Conservation (phyloP, 2,888 invertebrate species). For the Noctua janthina region DNA sequence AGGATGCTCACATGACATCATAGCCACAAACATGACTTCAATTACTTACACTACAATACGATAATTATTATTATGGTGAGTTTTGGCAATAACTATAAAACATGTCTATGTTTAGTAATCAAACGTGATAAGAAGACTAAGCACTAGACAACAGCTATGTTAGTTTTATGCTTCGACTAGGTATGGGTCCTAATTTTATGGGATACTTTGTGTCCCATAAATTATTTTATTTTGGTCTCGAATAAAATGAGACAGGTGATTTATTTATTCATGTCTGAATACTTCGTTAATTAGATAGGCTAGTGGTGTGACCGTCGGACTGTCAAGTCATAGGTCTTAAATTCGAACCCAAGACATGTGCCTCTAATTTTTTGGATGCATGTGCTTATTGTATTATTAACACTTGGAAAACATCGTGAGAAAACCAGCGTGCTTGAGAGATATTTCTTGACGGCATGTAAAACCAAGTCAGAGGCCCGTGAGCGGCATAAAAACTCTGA, state of each 20-base stretch:
- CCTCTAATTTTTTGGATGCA: too few relatives aligned
- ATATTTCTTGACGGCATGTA: too few relatives aligned
- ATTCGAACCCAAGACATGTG: too few relatives aligned
- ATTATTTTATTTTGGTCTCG: not conserved
- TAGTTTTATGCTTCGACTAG: not conserved
- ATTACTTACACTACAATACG: conserved; percentile 43
- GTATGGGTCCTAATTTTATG: not conserved
- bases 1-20: not conserved
- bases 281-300: not conserved
- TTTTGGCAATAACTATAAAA: conserved; percentile 46
- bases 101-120: conserved; percentile 16
- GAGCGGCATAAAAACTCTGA: too few relatives aligned
- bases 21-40: conserved; percentile 4
- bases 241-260: not conserved
- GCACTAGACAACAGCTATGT: not conserved
- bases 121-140: conserved; percentile 37
- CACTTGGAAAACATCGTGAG: too few relatives aligned
- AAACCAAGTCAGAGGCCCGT: too few relatives aligned
- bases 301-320: too few relatives aligned
- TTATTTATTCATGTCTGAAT: not conserved
- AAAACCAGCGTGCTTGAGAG: too few relatives aligned
- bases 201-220: not conserved
- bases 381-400: too few relatives aligned
- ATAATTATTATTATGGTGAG: conserved; percentile 33
- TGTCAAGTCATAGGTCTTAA: too few relatives aligned